These are phyloP conservation scores for Spongilla lacustris DNA, from an alignment of 37 sponge, comb jelly and placozoan genomes.

Conservation along the genomic window DNA sequence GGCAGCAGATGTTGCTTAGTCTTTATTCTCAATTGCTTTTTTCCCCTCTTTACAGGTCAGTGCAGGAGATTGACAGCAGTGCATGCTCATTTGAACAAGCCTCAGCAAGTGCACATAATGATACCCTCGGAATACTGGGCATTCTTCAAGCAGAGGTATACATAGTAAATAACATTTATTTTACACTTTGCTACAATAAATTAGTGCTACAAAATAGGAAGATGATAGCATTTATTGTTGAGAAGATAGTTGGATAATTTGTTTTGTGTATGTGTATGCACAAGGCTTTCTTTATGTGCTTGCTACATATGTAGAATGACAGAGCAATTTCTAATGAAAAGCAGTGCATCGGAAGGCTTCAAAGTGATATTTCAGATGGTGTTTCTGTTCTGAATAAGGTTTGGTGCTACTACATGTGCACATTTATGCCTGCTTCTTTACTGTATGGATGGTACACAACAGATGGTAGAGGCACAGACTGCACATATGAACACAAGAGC, in stretches of 20 bases:
- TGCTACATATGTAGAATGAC: neutral
- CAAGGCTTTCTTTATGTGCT: neutral
- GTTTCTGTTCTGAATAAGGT: conserved; percentile 5
- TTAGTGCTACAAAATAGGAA: too few relatives aligned
- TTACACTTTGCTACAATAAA: too few relatives aligned
- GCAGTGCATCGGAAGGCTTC: neutral
- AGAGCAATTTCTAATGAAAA: neutral
- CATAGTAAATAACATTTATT: too few relatives aligned
- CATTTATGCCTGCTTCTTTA: neutral
- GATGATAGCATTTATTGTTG: too few relatives aligned
- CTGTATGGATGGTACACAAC: neutral
- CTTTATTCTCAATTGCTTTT: neutral
- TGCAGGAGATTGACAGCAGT: neutral
- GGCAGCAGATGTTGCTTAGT: neutral
- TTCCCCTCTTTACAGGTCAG: neutral
- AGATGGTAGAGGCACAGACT: neutral
- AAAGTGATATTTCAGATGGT: neutral
- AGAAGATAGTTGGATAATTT: too few relatives aligned
- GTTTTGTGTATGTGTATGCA: too few relatives aligned
- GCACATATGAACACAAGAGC: neutral
- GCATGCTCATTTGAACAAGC: neutral
- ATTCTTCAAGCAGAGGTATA: neutral
- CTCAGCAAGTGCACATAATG: neutral
- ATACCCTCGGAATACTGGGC: neutral
- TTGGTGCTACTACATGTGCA: neutral